These are phyloP conservation scores for Orthosia gracilis DNA, from an alignment of 2,888 invertebrate genomes.

Conservation along the genomic window DNA sequence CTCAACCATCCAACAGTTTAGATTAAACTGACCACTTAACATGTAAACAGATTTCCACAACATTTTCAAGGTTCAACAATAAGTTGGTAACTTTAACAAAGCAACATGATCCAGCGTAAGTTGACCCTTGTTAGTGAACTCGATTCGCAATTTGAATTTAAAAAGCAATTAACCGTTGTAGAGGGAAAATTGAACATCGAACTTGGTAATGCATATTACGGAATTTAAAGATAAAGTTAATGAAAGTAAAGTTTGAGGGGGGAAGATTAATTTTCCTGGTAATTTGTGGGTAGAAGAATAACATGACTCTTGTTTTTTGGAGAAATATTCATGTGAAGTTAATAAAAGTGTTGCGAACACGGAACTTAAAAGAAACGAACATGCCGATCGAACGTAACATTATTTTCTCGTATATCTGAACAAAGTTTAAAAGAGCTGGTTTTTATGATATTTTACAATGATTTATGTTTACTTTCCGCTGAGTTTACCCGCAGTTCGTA, in stretches of 20 bases:
- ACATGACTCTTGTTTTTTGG: conserved; percentile 19
- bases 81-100: conserved; percentile 5
- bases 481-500: conserved; percentile 17
- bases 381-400: conserved; percentile 24
- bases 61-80: conserved; percentile 25
- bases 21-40: conserved; percentile 51
- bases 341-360: conserved; percentile 8
- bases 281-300: conserved; percentile 14
- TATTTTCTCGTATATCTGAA: conserved; percentile 28
- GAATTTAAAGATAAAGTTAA: conserved; percentile 24
- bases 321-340: conserved; percentile 22
- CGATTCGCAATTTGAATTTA: conserved; percentile 26
- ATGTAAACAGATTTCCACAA: conserved; percentile 39
- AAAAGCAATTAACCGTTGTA: conserved; percentile 33
- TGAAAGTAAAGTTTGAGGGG: conserved; percentile 6
- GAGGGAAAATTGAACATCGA: conserved; percentile 24
- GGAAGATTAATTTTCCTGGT: conserved; percentile 31
- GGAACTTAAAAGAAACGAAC: conserved; percentile 12
- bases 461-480: conserved; percentile 36
- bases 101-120: not conserved
- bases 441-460: conserved; percentile 37
- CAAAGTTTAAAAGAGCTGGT: conserved; percentile 26
- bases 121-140: conserved; percentile 10
- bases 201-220: conserved; percentile 25
- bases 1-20: conserved; percentile 51